Percentiles rank a stretch among this genome's conserved stretches.
These are phyloP conservation scores for Crypturellus tataupa DNA, from an alignment of 2,797 vertebrate species.

Conservation along the genomic window DNA sequence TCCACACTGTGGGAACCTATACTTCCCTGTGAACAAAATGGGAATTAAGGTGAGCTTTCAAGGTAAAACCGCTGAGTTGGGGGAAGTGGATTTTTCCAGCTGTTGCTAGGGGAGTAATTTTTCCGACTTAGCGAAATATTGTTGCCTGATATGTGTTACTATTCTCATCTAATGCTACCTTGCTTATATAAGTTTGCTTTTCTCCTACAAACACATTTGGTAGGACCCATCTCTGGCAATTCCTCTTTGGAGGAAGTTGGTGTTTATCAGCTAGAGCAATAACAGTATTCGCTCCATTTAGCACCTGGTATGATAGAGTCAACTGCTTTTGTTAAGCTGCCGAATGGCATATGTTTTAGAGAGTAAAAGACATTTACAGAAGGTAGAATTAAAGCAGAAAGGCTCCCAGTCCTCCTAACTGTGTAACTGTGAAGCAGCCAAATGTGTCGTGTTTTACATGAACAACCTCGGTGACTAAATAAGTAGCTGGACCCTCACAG, in stretches of 20 bases:
- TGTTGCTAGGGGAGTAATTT: not conserved
- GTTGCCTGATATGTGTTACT: rapidly evolving
- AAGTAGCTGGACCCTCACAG: not conserved
- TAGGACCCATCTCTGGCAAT: not conserved
- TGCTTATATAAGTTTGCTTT: not conserved
- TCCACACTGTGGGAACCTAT: not conserved
- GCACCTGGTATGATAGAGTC: not conserved
- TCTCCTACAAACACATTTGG: rapidly evolving
- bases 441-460: not conserved
- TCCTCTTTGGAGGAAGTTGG: not conserved
- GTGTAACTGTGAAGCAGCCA: not conserved
- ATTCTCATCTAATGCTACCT: not conserved
- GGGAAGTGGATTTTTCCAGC: not conserved
- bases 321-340: not conserved
- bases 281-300: not conserved
- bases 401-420: rapidly evolving
- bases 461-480: not conserved
- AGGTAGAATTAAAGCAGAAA: not conserved
- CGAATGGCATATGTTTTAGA: not conserved
- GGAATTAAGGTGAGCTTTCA: not conserved
- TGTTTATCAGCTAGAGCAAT: not conserved
- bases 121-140: not conserved
- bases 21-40: not conserved
- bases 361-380: not conserved
- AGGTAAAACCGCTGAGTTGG: not conserved